Base-by-base conservation (phyloP, 2,888 invertebrate species). In the Agrochola circellaris region DNA sequence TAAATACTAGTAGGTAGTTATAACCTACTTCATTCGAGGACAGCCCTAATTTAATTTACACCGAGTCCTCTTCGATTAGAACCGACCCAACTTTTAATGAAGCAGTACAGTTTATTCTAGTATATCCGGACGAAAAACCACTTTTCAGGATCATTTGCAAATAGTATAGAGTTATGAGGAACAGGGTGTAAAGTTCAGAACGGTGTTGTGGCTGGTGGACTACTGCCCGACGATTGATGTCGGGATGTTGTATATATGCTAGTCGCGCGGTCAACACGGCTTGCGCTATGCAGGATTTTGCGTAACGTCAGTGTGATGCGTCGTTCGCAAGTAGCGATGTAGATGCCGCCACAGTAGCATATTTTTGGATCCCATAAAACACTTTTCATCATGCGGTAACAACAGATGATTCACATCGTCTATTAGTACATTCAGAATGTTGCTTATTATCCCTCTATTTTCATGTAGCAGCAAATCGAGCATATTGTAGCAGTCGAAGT, bases 11-110 rank as follows among this genome's bases (percentile, higher is more conserved):
- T n/a, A 56, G 15, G 20, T 58, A 60, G 5, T 54, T 30, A 51
- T 78, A 54, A 78, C 34, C 60, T 45, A 15, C 0, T 78, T 9
- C 7, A 61, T 13, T 45, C 7, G 45, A 45, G 42, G 26, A 58
- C n/a, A 69, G 26, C 30, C 56, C 48, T 64, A 56, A 71, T 80
- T 77, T 56, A 77, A 62, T 79, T 79, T 45, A 68, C 42, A 42
- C 60, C 8, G 26, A 68, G 69, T 34, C 26, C 54, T 56, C 48
- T 62, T 30, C 72, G 56, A 42, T 48, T 56, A 56, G 30, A 48
- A 48, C 9, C 38, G 23, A 62, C 13, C 20, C 20, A 80, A 80
- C 30, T 62, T 79, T 56, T 62, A 80, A 56, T 71, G 34, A 79
- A 79, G 56, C 54, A 11, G 23, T 62, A 48, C 13, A n/a, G 2